Evolutionary conservation across 2,797 vertebrate species (phyloP).

Genomic region (Diplodus puntazzo): DNA sequence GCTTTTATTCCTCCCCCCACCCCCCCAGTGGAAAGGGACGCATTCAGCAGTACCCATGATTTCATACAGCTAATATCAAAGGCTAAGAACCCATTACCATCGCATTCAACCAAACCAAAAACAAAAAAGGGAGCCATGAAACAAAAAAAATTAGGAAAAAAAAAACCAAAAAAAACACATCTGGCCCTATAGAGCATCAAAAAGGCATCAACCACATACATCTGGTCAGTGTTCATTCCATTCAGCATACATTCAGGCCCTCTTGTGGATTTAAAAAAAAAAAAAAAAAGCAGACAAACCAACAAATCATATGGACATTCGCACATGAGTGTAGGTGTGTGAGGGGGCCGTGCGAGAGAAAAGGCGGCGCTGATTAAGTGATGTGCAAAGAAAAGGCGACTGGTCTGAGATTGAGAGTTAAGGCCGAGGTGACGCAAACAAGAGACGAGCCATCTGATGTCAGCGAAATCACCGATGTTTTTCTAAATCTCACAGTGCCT

Average conservation of each 20-base stretch:
- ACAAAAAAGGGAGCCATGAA: conserved; percentile 72
- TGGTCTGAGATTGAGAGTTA: conserved; percentile 85
- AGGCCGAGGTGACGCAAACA: conserved; percentile 94
- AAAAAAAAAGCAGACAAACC: conserved; percentile 19
- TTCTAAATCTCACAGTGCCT: conserved; percentile 76
- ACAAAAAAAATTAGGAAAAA: conserved; percentile 76
- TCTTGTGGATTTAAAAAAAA: conserved; percentile 56
- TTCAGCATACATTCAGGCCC: conserved; percentile 82
- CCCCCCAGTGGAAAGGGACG: conserved; percentile 75
- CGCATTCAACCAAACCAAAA: conserved; percentile 85
- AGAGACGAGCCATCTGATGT: conserved; percentile 63
- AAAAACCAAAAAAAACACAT: conserved; percentile 63
- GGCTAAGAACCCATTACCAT: conserved; percentile 76
- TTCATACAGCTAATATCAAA: conserved; percentile 86
- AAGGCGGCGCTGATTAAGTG: conserved; percentile 25
- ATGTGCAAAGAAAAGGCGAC: conserved; percentile 77
- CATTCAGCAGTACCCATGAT: conserved; percentile 86
- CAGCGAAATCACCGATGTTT: conserved; percentile 69
- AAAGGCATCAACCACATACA: conserved; percentile 89
- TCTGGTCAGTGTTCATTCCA: conserved; percentile 84
- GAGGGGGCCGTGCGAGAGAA: conserved; percentile 18
- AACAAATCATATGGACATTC: conserved; percentile 45
- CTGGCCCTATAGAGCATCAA: conserved; percentile 84
- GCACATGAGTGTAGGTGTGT: conserved; percentile 25
- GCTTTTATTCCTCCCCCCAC: conserved; percentile 30